phyloP scores from a whole-genome alignment of 1,140 invertebrate species.

The Batillaria attramentaria region DNA sequence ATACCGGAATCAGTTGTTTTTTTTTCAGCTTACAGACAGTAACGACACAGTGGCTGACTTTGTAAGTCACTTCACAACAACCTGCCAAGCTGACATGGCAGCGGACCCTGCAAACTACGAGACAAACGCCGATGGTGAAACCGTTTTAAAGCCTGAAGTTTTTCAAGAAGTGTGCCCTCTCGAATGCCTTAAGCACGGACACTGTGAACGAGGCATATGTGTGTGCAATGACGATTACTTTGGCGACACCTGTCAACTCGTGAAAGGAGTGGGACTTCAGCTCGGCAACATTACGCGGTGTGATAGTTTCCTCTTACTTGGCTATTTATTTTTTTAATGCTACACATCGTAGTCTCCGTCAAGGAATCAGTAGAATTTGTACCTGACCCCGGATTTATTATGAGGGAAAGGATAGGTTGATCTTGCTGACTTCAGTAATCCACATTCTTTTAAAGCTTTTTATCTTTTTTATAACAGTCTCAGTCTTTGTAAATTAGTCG shows the following conservation, averaged over 20 bases:
- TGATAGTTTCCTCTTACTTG: too few relatives aligned
- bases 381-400: too few relatives aligned
- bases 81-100: conserved; percentile 11
- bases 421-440: too few relatives aligned
- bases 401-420: too few relatives aligned
- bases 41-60: not conserved
- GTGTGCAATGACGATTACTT: conserved; percentile 13
- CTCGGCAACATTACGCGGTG: conserved; percentile 8
- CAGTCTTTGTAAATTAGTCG: too few relatives aligned
- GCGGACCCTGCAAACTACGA: conserved; percentile 16
- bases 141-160: conserved; percentile 29
- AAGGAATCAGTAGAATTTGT: too few relatives aligned
- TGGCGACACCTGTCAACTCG: conserved; percentile 28
- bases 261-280: conserved; percentile 13
- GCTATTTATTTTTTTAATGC: too few relatives aligned
- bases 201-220: conserved; percentile 18
- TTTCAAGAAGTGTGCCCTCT: conserved; percentile 15
- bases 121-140: conserved; percentile 3
- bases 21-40: conserved; percentile 17
- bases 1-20: too few relatives aligned
- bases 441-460: too few relatives aligned
- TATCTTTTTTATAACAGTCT: too few relatives aligned
- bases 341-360: too few relatives aligned
- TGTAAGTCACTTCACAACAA: not conserved
- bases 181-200: conserved; percentile 21